Base-by-base conservation (phyloP, 2,888 invertebrate genomes). In the Euphydryas editha region DNA sequence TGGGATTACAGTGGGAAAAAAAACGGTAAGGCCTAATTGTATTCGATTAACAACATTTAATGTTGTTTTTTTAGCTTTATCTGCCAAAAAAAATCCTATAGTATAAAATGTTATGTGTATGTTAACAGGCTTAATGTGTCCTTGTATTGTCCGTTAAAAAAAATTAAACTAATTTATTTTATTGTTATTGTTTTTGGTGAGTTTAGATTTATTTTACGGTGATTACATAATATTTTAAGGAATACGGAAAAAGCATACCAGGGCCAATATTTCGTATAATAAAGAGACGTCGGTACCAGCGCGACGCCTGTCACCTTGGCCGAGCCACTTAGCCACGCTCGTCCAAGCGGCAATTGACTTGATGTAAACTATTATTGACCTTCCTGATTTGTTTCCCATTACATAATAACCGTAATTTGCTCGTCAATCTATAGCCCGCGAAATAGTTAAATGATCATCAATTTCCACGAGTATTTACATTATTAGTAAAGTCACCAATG, bases 231-330 rank as follows among this genome's bases (percentile, higher is more conserved):
- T 20, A 42, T 51, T 42, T 24, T 13, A 47, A 56, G 24, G 54
- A 63, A 70, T 69, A 72, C 78, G 72, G 78, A 81, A 82, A 81
- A 24, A 24, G 47, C 13, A 47, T 18, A 17, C 44, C 51, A 59
- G 15, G 49, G 57, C n/a, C 64, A 13, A 39, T 36, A 54, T 17
- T 44, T 47, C 42, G 42, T 58, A 51, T 17, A 20, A 73, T 74
- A 65, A 61, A 17, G 68, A 68, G 62, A 72, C 67, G 71, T 69
- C 70, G 66, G 69, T 69, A 72, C 71, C 75, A 77, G 75, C 71
- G 69, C 79, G 74, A 78, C 78, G 73, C 73, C 78, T 73, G 71
- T 76, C 61, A 75, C 87, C 87, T 87, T 87, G 87, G 84, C 85
- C 85, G 79, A 81, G 75, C 78, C 80, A 78, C 77, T 83, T 81